Evolutionary conservation across 2,888 invertebrate species (phyloP), one percentile per base, ranked within the genome.

Genomic region (Aphidius colemani): DNA sequence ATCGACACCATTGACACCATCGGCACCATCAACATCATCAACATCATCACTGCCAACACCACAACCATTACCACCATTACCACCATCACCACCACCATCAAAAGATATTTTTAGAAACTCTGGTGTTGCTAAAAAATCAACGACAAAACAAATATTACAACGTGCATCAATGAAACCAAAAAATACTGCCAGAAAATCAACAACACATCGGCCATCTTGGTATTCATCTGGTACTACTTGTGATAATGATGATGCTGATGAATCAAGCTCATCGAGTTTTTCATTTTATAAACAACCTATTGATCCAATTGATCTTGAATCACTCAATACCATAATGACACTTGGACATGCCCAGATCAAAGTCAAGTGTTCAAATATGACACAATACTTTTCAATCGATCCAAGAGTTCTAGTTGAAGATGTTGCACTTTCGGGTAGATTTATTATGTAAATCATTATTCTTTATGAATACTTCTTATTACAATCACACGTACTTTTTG

Each of bases 301-400:
- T 0, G 72, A 81, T 0, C 73, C 84, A 1, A 79, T 84, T 1
- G 75, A 84, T 60, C 79, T 84, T 53, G 74, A 77, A 0, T 80
- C 83, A 7, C 82, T 88, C 1, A 85, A 81, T 3, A 85, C 87
- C 0, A 80, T 83, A 1, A 85, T 88, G 80, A 83, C 86, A 0
- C 82, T 88, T 58, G 84, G 84, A 44, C 86, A 86, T n/a, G 83
- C 83, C 10, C 77, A 81, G 65, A 82, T 87, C 74, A 81, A 80
- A 62, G 82, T 85, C 66, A 84, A 85, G 8, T 82, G 87, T 55
- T 80, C 83, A 9, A 85, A 86, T 62, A 78, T 89, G 48, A 83
- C 83, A 45, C 84, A 85, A 63, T 77, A 87, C 7, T 79, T 87
- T 9, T 83, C 87, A 59, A 83, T 88, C 53, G 80, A 86, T 51